Conservation (phyloP, 2,113 vertebrate genomes). For the Tragelaphus strepsiceros region DNA sequence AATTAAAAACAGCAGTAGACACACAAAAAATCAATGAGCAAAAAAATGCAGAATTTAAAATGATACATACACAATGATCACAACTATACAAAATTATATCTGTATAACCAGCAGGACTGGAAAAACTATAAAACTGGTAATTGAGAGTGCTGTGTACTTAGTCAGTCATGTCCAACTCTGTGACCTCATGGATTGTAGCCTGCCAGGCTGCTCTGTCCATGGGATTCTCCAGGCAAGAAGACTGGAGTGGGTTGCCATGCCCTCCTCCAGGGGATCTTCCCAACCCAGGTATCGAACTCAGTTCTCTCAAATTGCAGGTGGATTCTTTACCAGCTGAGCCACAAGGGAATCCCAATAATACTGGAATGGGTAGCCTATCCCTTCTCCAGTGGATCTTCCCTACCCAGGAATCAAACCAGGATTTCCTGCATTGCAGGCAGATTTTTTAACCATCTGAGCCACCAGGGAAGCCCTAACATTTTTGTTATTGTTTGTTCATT, state of each 20-base stretch:
- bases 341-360: background rate
- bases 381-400: background rate
- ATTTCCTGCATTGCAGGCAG: background rate
- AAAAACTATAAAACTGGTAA: background rate
- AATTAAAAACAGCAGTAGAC: background rate
- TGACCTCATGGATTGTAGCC: background rate
- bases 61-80: conserved; percentile 2
- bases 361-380: background rate
- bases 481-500: conserved; percentile 49
- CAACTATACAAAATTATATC: background rate
- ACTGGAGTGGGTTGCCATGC: background rate
- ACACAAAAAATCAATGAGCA: conserved; percentile 3
- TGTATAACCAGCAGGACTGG: background rate
- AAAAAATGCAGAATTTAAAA: conserved; percentile 44
- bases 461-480: background rate
- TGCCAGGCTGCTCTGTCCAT: background rate
- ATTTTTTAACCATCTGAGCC: background rate
- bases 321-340: background rate
- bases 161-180: background rate
- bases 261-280: background rate
- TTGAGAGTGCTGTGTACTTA: conserved; percentile 1
- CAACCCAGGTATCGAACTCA: background rate
- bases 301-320: background rate
- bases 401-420: background rate
- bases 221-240: background rate